phyloP scores from a whole-genome alignment of 2,797 vertebrate genomes.

The Oryzias dopingdopingensis region DNA sequence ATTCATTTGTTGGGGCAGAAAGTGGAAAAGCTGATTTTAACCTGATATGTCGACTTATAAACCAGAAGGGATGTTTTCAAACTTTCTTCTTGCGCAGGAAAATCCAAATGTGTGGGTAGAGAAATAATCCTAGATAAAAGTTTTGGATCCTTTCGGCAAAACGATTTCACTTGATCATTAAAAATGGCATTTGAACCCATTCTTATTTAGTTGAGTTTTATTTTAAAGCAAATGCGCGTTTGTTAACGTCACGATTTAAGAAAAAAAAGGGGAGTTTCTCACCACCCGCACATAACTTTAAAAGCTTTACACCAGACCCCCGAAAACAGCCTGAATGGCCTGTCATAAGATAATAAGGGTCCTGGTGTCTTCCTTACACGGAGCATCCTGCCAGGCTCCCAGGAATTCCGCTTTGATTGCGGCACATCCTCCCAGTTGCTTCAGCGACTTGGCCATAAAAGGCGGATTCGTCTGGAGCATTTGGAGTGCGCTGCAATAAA shows the following conservation, averaged over 20 bases:
- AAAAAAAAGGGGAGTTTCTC: conserved; percentile 1
- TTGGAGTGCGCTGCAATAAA: conserved; percentile 89
- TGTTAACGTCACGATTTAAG: conserved; percentile 1
- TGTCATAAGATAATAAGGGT: conserved; percentile 69
- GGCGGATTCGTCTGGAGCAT: conserved; percentile 84
- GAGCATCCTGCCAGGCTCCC: conserved; percentile 84
- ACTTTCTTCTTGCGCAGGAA: too few relatives aligned
- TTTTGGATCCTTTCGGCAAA: too few relatives aligned
- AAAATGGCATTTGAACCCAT: too few relatives aligned
- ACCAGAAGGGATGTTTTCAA: background rate
- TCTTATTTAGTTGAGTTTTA: too few relatives aligned
- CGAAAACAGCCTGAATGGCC: conserved; percentile 71
- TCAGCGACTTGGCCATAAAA: conserved; percentile 95
- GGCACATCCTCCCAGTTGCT: conserved; percentile 89
- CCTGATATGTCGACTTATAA: conserved; percentile 30
- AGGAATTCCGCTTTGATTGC: conserved; percentile 92
- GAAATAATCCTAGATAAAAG: too few relatives aligned
- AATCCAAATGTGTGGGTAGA: too few relatives aligned
- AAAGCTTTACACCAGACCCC: conserved; percentile 36
- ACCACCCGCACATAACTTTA: background rate
- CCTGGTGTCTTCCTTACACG: conserved; percentile 77
- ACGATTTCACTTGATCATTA: too few relatives aligned
- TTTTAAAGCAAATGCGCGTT: background rate
- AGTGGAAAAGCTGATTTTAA: conserved; percentile 23
- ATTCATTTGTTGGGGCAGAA: conserved; percentile 35